phyloP scores from a whole-genome alignment of 2,113 vertebrate species.

The Triplophysa dalaica region DNA sequence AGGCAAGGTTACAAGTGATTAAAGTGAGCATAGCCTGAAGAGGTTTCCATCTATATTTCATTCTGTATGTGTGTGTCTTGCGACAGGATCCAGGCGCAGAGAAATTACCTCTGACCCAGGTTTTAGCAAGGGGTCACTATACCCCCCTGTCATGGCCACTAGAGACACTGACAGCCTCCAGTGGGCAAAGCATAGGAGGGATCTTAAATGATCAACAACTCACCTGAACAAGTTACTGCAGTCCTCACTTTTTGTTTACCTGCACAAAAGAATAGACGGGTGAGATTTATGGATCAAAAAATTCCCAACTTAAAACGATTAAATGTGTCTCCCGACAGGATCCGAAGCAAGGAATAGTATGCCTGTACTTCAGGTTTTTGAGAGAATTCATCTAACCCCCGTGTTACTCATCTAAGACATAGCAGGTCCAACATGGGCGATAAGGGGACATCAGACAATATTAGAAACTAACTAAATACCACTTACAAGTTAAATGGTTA shows the following conservation, averaged over 20 bases:
- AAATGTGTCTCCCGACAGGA: conserved; percentile 72
- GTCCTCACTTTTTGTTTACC: neutral
- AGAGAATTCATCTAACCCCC: conserved; percentile 78
- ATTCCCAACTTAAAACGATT: neutral
- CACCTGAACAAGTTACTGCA: neutral
- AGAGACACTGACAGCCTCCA: conserved; percentile 40
- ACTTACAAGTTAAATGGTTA: conserved; percentile 13
- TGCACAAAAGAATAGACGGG: neutral
- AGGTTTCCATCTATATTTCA: neutral
- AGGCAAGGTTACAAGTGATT: too few relatives aligned
- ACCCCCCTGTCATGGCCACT: conserved; percentile 53
- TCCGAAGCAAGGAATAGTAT: conserved; percentile 63
- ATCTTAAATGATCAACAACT: neutral
- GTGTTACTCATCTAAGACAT: conserved; percentile 80
- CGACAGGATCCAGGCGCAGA: conserved; percentile 54
- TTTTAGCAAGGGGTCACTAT: conserved; percentile 44
- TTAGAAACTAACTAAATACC: too few relatives aligned
- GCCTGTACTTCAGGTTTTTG: conserved; percentile 71
- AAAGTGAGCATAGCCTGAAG: neutral
- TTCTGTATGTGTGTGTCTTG: conserved; percentile 56
- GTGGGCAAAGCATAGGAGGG: conserved; percentile 53
- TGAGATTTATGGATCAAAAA: too few relatives aligned
- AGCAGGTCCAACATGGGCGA: conserved; percentile 66
- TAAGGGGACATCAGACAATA: neutral
- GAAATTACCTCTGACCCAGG: conserved; percentile 7